Conservation (phyloP, 2,888 invertebrate species). For the Orchesella flavescens region DNA sequence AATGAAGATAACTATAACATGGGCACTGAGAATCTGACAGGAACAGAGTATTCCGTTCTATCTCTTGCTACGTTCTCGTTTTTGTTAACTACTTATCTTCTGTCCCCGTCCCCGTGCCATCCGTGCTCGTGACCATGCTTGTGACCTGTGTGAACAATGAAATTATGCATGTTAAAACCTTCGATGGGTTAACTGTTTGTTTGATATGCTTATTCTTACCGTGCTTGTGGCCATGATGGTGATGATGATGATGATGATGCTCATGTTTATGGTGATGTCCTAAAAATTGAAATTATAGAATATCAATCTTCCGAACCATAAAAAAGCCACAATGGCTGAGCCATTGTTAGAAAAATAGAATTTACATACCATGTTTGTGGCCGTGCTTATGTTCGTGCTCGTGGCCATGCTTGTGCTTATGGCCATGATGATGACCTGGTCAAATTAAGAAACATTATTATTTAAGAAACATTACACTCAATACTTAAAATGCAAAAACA, state of each 20-base stretch:
- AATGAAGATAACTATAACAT: too few species aligned
- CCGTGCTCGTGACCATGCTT: slow-evolving; percentile 9
- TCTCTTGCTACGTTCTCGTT: not conserved
- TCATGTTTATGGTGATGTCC: slow-evolving; percentile 41
- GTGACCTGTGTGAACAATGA: too few species aligned
- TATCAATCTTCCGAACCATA: too few species aligned
- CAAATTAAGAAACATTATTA: not conserved
- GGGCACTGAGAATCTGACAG: too few species aligned
- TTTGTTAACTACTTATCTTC: not conserved
- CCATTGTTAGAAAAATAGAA: not conserved
- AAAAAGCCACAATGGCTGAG: not conserved
- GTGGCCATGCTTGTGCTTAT: not conserved
- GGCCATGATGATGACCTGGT: slow-evolving; percentile 14
- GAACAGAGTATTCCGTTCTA: not conserved
- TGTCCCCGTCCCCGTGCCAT: slow-evolving; percentile 25
- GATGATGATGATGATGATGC: slow-evolving; percentile 43
- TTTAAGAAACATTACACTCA: not conserved
- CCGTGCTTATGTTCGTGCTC: not conserved
- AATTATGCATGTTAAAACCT: too few species aligned
- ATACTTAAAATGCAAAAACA: too few species aligned
- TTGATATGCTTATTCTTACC: slow-evolving; percentile 4
- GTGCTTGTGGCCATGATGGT: slow-evolving; percentile 36
- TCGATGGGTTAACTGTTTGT: too few species aligned
- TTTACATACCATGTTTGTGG: slow-evolving; percentile 23
- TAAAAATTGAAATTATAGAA: not conserved